These are phyloP conservation scores for Pelmatolapia mariae DNA, from an alignment of 2,113 vertebrate species.

Conservation along the genomic window DNA sequence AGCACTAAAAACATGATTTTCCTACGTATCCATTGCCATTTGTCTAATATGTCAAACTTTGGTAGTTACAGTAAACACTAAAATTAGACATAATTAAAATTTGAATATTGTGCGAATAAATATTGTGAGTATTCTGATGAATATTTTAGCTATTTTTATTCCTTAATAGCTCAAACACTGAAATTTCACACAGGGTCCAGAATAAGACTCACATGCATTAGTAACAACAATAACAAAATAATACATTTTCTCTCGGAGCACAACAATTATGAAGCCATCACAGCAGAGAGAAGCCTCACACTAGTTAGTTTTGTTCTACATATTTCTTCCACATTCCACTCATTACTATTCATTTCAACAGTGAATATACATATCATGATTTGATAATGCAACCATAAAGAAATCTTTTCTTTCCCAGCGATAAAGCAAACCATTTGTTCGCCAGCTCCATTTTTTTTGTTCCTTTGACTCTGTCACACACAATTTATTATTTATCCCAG, in stretches of 20 bases:
- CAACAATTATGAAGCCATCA: slow-evolving; percentile 24
- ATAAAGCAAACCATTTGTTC: slow-evolving; percentile 60
- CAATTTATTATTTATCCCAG: slow-evolving; percentile 72
- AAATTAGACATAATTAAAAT: neutral
- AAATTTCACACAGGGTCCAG: neutral
- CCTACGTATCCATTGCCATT: neutral
- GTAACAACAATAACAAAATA: neutral
- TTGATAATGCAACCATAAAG: slow-evolving; percentile 58
- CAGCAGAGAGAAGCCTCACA: neutral
- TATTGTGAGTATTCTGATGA: neutral
- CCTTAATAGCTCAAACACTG: neutral
- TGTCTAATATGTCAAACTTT: neutral
- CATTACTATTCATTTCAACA: slow-evolving; percentile 49
- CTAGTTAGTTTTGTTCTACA: slow-evolving; percentile 17
- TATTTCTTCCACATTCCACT: slow-evolving; percentile 28
- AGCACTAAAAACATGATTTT: neutral
- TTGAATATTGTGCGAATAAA: neutral
- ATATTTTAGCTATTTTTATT: neutral
- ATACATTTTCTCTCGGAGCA: neutral
- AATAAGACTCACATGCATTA: neutral
- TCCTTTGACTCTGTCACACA: slow-evolving; percentile 67
- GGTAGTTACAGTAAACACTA: neutral
- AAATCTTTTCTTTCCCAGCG: slow-evolving; percentile 42
- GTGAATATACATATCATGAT: slow-evolving; percentile 64
- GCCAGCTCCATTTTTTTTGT: slow-evolving; percentile 40